Evolutionary conservation across 2,797 vertebrate genomes (phyloP), one percentile per base, ranked within the genome.

Genomic region (Sebastes jordani): DNA sequence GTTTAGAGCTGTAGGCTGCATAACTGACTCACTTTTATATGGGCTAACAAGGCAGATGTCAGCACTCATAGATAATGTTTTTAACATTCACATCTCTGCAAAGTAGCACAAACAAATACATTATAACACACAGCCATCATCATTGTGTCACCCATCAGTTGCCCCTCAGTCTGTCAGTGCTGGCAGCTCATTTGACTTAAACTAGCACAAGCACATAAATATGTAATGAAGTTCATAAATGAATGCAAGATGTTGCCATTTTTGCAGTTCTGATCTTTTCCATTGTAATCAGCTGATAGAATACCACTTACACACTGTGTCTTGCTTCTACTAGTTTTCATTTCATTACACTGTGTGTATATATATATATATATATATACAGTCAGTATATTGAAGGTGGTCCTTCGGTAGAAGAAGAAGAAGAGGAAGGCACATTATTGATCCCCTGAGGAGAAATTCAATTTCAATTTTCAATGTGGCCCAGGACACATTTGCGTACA

Each of bases 1-100:
- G 87, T 90, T 93, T 74, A 58, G 74, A 88, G 86, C 81, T 89
- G 63, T n/a, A 88, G 86, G 90, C 86, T 82, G 60, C 73, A 85
- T 54, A 77, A 72, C 81, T 85, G 77, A 72, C 58, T 80, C 59
- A 20, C 23, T 75, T 66, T 63, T 83, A 74, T 77, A 74, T 68
- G 18, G 64, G 52, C 66, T 71, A 16, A 79, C 69, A 68, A 60
- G 36, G 42, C 18, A 68, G 70, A 38, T 64, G 32, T 67, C 61
- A 69, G 55, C 34, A 14, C 71, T 74, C 71, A 71, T 1, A 62
- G 29, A 29, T 69, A 20, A 73, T 67, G 23, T 49, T 66, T 80
- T 81, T 67, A 74, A 70, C 59, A 54, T 59, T 75, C 30, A 67
- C 34, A 58, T 62, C 23, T 59, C 11, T 62, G 60, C 11, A 61